Base-by-base conservation (phyloP, 1,140 invertebrate species). In the Mercenaria mercenaria region DNA sequence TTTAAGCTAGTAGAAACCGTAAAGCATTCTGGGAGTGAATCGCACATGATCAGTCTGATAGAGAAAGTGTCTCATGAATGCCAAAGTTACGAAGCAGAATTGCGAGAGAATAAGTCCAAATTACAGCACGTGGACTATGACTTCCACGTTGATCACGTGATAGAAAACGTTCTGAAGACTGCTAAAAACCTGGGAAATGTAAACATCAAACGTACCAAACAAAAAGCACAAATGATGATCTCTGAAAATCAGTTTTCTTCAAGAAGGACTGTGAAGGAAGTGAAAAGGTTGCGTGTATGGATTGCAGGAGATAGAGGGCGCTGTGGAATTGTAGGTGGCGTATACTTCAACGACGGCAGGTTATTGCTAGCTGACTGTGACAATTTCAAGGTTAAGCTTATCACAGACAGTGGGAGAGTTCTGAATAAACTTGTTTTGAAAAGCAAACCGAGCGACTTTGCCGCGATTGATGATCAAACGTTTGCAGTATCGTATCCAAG, bases 321-420 rank as follows among this genome's bases (percentile, higher is more conserved):
- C 41, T 89, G 88, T 56, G 59, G 59, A 32, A 89, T 89, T 29
- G 67, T 74, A 10, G 69, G 88, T 26, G 88, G 88, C 15, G 61
- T 76, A 13, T 89, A 77, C 50, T 61, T 89, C 10, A 67, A 89
- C 6, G 88, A 89, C 29, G 72, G 88, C 8, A 64, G 80, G 34
- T 39, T 89, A 34, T 32, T 89, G n/a, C 11, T 89, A 20, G 79
- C 81, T 34, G 88, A 89, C 43, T 39, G 43, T 41, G 88, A 89
- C 64, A 89, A 89, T 50, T 89, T 89, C 52, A 89, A 89, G 59
- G 3, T 89, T 37, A 89, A 89, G 74, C 39, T 89, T 0, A 83
- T 89, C 37, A 39, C n/a, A 11, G 39, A n/a, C 23, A 61, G 20
- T 29, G 88, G 88, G 29, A 41, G 72, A n/a, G n/a, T 83, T 29